Conservation (phyloP, 2,888 invertebrate genomes). For the Pycnomerus fuliginosus region DNA sequence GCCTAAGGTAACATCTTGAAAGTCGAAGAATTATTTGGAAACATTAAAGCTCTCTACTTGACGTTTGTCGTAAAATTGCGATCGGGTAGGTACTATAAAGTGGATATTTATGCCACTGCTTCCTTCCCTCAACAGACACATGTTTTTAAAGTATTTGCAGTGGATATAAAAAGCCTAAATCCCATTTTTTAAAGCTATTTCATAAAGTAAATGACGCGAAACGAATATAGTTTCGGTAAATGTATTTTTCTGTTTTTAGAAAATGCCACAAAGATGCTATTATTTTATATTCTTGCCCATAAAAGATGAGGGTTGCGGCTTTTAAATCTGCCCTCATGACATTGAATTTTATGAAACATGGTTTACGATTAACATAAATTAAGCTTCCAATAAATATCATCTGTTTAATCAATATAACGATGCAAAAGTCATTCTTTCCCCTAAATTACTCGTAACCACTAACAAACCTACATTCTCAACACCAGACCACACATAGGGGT, state of each 20-base stretch:
- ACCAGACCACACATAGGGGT: conserved; percentile 25
- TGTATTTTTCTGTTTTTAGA: conserved; percentile 52
- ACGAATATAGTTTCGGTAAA: conserved; percentile 52
- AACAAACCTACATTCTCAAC: conserved; percentile 32
- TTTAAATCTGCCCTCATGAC: conserved; percentile 31
- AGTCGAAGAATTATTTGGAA: too few relatives aligned
- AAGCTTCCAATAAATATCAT: too few relatives aligned
- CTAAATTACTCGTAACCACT: conserved; percentile 36
- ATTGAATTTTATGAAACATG: conserved; percentile 20
- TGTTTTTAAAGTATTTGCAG: conserved; percentile 42
- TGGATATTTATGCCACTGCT: conserved; percentile 33
- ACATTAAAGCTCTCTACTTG: too few relatives aligned
- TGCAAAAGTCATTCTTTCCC: conserved; percentile 29
- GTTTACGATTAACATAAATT: conserved; percentile 25
- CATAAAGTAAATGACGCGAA: conserved; percentile 52
- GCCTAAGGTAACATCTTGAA: too few relatives aligned
- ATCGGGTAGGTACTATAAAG: conserved; percentile 4
- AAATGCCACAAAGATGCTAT: conserved; percentile 47
- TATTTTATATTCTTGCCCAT: conserved; percentile 47
- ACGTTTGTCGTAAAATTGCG: too few relatives aligned
- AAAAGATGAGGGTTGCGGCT: conserved; percentile 33
- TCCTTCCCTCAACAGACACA: conserved; percentile 39
- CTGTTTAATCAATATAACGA: neutral
- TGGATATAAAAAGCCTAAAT: conserved; percentile 45
- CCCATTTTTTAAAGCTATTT: conserved; percentile 49